Base-by-base conservation (phyloP, 1,140 invertebrate species). In the Doryteuthis pealeii region DNA sequence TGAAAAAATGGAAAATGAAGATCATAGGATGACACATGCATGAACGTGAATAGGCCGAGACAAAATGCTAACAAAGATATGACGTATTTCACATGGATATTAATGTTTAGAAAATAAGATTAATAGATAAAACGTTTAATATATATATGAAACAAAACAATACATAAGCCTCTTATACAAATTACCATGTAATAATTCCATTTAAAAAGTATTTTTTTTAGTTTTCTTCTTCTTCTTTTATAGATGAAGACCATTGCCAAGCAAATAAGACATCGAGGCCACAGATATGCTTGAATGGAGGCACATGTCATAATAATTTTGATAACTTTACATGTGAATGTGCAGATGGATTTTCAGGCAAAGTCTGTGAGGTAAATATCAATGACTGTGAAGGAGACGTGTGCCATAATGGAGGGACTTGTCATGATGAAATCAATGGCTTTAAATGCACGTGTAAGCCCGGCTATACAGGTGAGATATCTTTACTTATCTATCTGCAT, bases 361-460 rank as follows among this genome's bases (percentile, higher is more conserved):
- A 32, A 6, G 74, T 76, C 14, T 82, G 82, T 70, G 78, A 82
- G 40, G 75, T 58, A 26, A 67, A 80, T 30, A 72, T 80, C 0
- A 73, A 83, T 74, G 79, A 81, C 66, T 84, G 83, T 72, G 18
- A 30, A 32, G 74, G 69, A 15, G 78, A 81, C 12, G 68, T 68
- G 12, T 84, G 80, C 68, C 74, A 54, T 30, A 76, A 78, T 58
- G 58, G 58, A 32, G 74, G 74, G 10, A 75, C 54, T 14, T 75
- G 74, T 28, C n/a, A 49, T 3, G 74, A 75, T 71, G 22, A 26
- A 35, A 26, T 75, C 22, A 65, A 71, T 66, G 22, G 35, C 1
- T 75, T 70, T 43, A 65, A 3, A 3, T 75, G 74, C 32, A 28
- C 2, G 35, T 75, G 74, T 66, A 18, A 10, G 10, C 2, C 43